phyloP scores from a whole-genome alignment of 30 jellyfish, hydroid and myxozoan genomes.

The Hydra vulgaris region DNA sequence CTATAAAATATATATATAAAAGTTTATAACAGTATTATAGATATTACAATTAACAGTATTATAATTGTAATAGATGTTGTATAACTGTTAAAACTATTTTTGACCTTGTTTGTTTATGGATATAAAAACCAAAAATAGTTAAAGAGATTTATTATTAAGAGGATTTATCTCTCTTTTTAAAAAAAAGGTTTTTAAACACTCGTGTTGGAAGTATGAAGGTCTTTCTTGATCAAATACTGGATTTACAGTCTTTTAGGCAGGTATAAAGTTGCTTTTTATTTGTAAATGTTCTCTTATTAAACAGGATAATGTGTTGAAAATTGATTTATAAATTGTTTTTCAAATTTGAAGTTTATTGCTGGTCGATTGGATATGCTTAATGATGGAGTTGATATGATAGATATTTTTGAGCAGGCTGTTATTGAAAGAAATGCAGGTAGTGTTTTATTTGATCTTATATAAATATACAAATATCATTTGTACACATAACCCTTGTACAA shows the following conservation, averaged over 20 bases:
- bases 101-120: too few relatives aligned
- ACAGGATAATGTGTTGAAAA: too few relatives aligned
- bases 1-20: too few relatives aligned
- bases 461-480: neutral
- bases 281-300: neutral
- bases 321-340: neutral
- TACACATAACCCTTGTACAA: too few relatives aligned
- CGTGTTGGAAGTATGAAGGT: conserved; percentile 52
- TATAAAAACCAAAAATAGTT: too few relatives aligned
- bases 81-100: too few relatives aligned
- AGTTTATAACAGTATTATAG: too few relatives aligned
- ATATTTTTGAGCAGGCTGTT: conserved; percentile 72
- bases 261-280: conserved; percentile 10
- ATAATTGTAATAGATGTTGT: too few relatives aligned
- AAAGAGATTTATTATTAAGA: too few relatives aligned
- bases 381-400: conserved; percentile 69
- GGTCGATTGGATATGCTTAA: conserved; percentile 80
- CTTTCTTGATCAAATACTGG: conserved; percentile 64
- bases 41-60: too few relatives aligned
- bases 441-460: neutral
- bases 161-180: neutral
- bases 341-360: conserved; percentile 54
- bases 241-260: conserved; percentile 83
- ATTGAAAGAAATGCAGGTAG: conserved; percentile 46
- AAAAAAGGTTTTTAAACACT: conserved; percentile 54